Evolutionary conservation across 2,797 vertebrate species (phyloP).

Genomic region (Acanthornis magna): DNA sequence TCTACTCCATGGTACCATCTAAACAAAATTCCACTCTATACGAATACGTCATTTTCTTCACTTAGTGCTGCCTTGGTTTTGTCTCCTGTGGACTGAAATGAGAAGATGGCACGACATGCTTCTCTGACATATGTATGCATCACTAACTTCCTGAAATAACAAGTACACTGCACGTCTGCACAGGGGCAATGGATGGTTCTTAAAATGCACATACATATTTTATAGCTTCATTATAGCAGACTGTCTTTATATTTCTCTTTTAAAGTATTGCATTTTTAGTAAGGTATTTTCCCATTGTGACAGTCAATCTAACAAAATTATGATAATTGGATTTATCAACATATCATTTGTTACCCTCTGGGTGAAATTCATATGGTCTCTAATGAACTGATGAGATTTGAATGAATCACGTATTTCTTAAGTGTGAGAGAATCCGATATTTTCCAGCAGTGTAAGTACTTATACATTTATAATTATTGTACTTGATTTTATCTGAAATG

Average conservation of each 20-base stretch:
- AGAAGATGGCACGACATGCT: slow-evolving; percentile 19
- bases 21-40: not conserved
- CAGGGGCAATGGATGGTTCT: not conserved
- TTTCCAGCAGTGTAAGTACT: not conserved
- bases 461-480: not conserved
- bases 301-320: slow-evolving; percentile 48
- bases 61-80: not conserved
- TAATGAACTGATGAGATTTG: slow-evolving; percentile 26
- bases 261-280: slow-evolving; percentile 15
- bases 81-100: slow-evolving; percentile 45
- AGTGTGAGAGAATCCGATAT: not conserved
- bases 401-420: slow-evolving; percentile 13
- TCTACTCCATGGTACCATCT: not conserved
- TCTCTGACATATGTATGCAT: slow-evolving; percentile 35
- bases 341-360: slow-evolving; percentile 6
- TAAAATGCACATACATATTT: slow-evolving; percentile 60
- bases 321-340: slow-evolving; percentile 48
- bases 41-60: not conserved
- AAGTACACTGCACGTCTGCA: not conserved
- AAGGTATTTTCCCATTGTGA: slow-evolving; percentile 43
- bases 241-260: slow-evolving; percentile 35
- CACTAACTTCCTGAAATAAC: slow-evolving; percentile 42
- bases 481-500: not conserved
- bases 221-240: slow-evolving; percentile 33
- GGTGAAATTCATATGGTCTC: slow-evolving; percentile 23